These are phyloP conservation scores for Drosophila novamexicana DNA, from an alignment of 1,140 invertebrate species.

Conservation along the genomic window DNA sequence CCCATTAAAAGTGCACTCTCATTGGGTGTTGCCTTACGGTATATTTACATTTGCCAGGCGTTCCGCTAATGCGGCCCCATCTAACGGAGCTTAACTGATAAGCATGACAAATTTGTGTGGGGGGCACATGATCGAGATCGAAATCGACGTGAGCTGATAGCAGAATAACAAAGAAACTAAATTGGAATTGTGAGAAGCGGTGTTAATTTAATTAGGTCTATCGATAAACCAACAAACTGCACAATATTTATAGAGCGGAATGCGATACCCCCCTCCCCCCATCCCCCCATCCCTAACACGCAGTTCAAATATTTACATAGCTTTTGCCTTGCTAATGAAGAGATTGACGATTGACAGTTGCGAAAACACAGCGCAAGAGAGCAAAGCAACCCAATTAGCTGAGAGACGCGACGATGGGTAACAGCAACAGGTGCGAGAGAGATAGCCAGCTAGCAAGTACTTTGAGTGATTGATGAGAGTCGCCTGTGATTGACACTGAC, in stretches of 20 bases:
- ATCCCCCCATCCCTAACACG: neutral
- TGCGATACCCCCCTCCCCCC: neutral
- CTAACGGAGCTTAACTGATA: slow-evolving; percentile 53
- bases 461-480: neutral
- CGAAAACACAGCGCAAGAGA: neutral
- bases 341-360: neutral
- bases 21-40: slow-evolving; percentile 1
- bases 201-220: slow-evolving; percentile 37
- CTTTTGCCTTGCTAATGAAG: slow-evolving; percentile 24
- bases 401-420: too few relatives aligned
- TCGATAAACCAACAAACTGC: slow-evolving; percentile 8
- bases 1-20: neutral
- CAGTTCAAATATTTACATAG: slow-evolving; percentile 31
- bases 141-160: slow-evolving; percentile 55
- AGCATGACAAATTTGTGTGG: slow-evolving; percentile 74
- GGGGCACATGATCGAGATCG: slow-evolving; percentile 69
- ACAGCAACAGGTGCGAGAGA: too few relatives aligned
- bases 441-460: too few relatives aligned
- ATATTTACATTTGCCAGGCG: slow-evolving; percentile 19
- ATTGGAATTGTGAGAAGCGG: neutral
- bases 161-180: slow-evolving; percentile 14
- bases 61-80: neutral
- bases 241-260: slow-evolving; percentile 9
- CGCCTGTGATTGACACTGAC: too few relatives aligned
- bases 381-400: neutral